Evolutionary conservation across 1,140 invertebrate genomes (phyloP).

Genomic region (Camponotus vicinus): DNA sequence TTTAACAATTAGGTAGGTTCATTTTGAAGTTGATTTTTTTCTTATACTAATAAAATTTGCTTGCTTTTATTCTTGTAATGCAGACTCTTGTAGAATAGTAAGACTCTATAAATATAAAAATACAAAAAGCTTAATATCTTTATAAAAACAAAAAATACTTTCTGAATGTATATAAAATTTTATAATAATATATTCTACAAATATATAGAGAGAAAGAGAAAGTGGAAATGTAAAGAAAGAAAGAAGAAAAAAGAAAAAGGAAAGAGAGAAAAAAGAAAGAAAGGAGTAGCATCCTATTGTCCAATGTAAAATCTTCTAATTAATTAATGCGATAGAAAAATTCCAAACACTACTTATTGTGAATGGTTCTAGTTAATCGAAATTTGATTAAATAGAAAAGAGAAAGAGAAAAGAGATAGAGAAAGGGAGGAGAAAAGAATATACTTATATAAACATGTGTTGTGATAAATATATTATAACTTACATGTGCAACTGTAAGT

Average conservation of each 20-base stretch:
- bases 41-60: not conserved
- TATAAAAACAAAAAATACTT: not conserved
- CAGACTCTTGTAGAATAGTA: not conserved
- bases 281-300: too few species aligned
- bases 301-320: too few species aligned
- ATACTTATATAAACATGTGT: not conserved
- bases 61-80: not conserved
- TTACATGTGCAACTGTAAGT: slow-evolving; percentile 70
- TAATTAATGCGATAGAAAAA: too few species aligned
- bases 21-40: not conserved
- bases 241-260: too few species aligned
- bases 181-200: slow-evolving; percentile 37
- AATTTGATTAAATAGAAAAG: too few species aligned
- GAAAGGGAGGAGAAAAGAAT: too few species aligned
- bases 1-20: not conserved
- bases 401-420: slow-evolving; percentile 31
- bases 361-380: too few species aligned
- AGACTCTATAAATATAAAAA: slow-evolving; percentile 48
- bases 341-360: too few species aligned
- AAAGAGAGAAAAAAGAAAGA: too few species aligned
- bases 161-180: not conserved
- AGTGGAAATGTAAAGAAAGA: too few species aligned
- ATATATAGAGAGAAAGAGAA: slow-evolving; percentile 5
- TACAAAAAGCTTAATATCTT: slow-evolving; percentile 21
- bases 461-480: slow-evolving; percentile 17